Evolutionary conservation across 2,113 vertebrate genomes (phyloP), one percentile per base, ranked within the genome.

Genomic region (Hippocampus zosterae): DNA sequence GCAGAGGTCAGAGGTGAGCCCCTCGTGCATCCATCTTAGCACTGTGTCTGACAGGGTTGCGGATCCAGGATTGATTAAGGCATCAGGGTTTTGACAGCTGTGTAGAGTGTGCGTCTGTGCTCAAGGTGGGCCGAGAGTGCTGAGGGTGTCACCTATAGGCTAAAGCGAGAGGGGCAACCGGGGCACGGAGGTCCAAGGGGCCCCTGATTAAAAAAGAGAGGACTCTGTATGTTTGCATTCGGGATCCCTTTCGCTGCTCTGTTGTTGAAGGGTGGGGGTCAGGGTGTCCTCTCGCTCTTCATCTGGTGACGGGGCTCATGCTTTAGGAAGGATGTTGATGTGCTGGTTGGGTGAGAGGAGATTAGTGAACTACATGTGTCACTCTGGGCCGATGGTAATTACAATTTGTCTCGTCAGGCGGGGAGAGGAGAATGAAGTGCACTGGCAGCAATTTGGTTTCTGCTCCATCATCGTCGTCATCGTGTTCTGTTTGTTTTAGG

Each of bases 51-150:
- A 90, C 90, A 83, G 82, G 86, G 92, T 93, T 91, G 91, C 89
- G 91, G 92, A 83, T 83, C 79, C 85, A 92, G 93, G 92, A 95
- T 95, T 96, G 95, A 98, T 98, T 93, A 96, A 97, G 95, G 95
- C 91, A 88, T 97, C 94, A 91, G 90, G 76, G 79, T 91, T 93
- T 90, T 93, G 94, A 96, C 95, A 96, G 90, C 90, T 89, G 86
- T 13, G 55, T 25, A 61, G 40, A 67, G 67, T 3, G 66, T 62
- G 69, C 68, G 75, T 80, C 69, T 42, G 70, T 74, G 53, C n/a
- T 71, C 0, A 29, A 76, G 69, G 66, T 76, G 64, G 83, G 78
- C 77, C 68, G 73, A 74, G 71, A 80, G 77, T 78, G 76, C 64
- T 69, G 18, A 41, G 73, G 69, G 73, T 81, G 48, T 82, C 70